A percentile compares a stretch with the other conserved stretches of the same genome.
phyloP scores from a whole-genome alignment of 2,888 invertebrate species.

The Scaptodrosophila latifasciaeformis region DNA sequence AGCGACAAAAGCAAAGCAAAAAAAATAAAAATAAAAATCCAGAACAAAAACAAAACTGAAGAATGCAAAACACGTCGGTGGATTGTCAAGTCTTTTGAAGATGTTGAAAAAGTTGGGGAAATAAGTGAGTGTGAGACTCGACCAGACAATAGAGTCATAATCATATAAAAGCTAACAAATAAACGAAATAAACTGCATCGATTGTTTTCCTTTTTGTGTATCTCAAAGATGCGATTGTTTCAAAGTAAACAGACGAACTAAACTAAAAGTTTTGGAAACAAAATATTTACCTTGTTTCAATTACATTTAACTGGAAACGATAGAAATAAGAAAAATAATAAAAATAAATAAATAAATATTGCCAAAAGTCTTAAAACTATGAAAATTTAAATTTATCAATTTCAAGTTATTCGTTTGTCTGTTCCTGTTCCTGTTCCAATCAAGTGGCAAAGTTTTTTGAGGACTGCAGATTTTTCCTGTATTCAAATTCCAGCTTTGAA shows the following conservation, averaged over 20 bases:
- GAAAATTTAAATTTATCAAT: too few relatives aligned
- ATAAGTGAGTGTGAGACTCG: too few relatives aligned
- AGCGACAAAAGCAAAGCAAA: background rate
- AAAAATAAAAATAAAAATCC: too few relatives aligned
- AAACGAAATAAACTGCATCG: slow-evolving; percentile 33
- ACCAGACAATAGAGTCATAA: slow-evolving; percentile 32
- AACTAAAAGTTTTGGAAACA: background rate
- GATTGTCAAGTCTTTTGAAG: background rate
- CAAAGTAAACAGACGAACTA: background rate
- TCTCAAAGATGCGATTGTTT: too few relatives aligned
- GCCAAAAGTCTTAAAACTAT: background rate
- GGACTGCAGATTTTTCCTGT: too few relatives aligned
- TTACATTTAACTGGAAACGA: background rate
- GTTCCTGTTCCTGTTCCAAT: background rate
- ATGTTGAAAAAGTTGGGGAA: too few relatives aligned
- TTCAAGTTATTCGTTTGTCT: background rate
- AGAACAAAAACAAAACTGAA: too few relatives aligned
- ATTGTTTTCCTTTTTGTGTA: too few relatives aligned
- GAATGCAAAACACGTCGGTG: too few relatives aligned
- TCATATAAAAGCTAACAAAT: slow-evolving; percentile 26
- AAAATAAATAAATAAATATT: background rate
- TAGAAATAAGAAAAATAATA: background rate
- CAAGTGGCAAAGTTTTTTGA: too few relatives aligned
- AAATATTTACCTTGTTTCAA: background rate
- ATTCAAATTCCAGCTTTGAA: too few relatives aligned